Base-by-base conservation (phyloP, 2,113 vertebrate genomes). In the Urocitellus parryii region DNA sequence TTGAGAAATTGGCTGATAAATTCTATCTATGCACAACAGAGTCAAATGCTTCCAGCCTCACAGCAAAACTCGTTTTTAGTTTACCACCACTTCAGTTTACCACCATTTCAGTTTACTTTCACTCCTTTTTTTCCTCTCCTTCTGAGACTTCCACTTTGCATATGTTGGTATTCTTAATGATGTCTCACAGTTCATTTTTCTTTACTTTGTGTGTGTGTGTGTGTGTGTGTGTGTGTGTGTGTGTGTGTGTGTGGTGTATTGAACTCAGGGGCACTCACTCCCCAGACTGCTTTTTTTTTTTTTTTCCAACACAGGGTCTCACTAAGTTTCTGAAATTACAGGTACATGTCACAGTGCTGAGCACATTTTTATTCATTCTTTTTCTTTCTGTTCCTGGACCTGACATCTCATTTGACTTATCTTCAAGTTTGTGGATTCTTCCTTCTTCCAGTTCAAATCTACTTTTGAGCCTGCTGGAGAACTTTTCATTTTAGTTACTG, bases 401-500 rank as follows among this genome's bases (percentile, higher is more conserved):
- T 22, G 27, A 89, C 37, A 58, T 34, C 39, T 56, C 32, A 58
- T 76, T 25, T 37, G 48, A 74, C 32, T 34, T 84, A 17, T n/a
- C 85, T 90, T 73, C 29, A 93, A 67, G 29, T 79, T 73, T 45
- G 37, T 18, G 37, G 65, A 61, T n/a, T 92, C 77, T 68, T 83
- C 68, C 48, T 83, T 88, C 14, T 51, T 61, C 22, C 25, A 37
- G 32, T 11, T 95, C 61, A 77, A 34, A 70, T 77, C 72, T 37
- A 29, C 39, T 39, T 16, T 42, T 72, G 18, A 88, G 39, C 32
- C 32, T 37, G 67, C 29, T 56, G 13, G 8, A 63, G 42, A 70
- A 61, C 39, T 84, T 88, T 93, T 68, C 68, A 70, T 82, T 83
- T 88, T 5, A 92, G 17, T 88, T 88, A 82, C 42, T 77, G 14